Percentiles rank a stretch among this genome's conserved stretches.
phyloP scores from a whole-genome alignment of 2,888 invertebrate species.

The Drosophila stalkeri region DNA sequence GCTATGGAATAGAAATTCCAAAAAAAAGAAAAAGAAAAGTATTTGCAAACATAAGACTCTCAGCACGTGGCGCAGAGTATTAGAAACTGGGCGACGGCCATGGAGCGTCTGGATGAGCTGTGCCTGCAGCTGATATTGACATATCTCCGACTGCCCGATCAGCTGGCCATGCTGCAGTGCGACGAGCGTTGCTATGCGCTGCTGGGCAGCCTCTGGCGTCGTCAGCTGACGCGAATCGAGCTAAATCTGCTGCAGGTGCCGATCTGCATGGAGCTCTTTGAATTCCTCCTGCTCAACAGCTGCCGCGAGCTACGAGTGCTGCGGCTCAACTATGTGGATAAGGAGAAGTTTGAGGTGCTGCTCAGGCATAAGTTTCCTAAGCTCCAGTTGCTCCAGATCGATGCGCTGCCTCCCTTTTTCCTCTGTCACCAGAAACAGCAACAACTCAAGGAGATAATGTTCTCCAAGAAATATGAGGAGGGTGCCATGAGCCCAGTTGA shows the following conservation, averaged over 20 bases:
- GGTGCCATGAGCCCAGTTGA: conserved; percentile 2
- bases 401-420: conserved; percentile 63
- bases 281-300: conserved; percentile 36
- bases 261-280: conserved; percentile 38
- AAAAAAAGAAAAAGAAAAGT: background rate
- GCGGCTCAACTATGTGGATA: conserved; percentile 47
- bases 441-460: conserved; percentile 40
- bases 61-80: background rate
- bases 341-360: conserved; percentile 50
- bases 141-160: conserved; percentile 54
- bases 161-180: conserved; percentile 62
- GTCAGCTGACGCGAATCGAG: conserved; percentile 42
- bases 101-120: conserved; percentile 68
- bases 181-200: conserved; percentile 46
- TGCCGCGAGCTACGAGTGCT: conserved; percentile 34
- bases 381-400: conserved; percentile 57
- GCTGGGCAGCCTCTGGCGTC: conserved; percentile 59
- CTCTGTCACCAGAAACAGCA: conserved; percentile 38
- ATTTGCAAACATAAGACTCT: conserved; percentile 1
- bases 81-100: conserved; percentile 19
- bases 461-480: background rate
- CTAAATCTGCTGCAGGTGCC: conserved; percentile 60
- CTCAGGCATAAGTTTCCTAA: conserved; percentile 51
- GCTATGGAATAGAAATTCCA: conserved; percentile 16
- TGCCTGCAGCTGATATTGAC: conserved; percentile 55